These are phyloP conservation scores for Philhelius pedissequus DNA, from an alignment of 2,888 invertebrate genomes.

Conservation along the genomic window DNA sequence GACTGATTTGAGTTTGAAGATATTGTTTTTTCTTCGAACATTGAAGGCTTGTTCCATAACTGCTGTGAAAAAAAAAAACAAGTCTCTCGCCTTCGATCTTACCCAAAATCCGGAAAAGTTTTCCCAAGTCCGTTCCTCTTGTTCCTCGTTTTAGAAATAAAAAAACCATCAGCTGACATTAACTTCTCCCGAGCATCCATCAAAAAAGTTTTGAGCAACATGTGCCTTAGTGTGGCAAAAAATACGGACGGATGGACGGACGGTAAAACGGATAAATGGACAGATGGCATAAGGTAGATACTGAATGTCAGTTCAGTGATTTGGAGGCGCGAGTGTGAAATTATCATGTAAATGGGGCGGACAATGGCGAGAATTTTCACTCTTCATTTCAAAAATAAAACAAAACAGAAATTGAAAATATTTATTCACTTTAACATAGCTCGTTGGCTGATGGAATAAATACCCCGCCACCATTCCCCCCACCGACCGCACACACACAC, in stretches of 20 bases:
- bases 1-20: not conserved
- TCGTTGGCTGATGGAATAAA: not conserved
- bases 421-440: not conserved
- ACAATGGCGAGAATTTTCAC: constrained; percentile 9
- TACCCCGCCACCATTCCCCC: too few species aligned
- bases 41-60: not conserved
- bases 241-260: not conserved
- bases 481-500: too few species aligned
- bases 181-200: constrained; percentile 49
- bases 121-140: not conserved
- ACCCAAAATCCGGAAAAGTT: not conserved
- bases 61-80: not conserved
- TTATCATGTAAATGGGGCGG: constrained; percentile 38
- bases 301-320: constrained; percentile 7
- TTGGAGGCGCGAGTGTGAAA: constrained; percentile 51
- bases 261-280: too few species aligned
- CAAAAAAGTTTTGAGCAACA: constrained; percentile 61
- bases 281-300: not conserved
- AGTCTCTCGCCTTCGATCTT: not conserved
- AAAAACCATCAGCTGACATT: constrained; percentile 33
- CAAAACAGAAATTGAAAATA: not conserved
- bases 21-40: not conserved
- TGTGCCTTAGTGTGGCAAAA: constrained; percentile 35
- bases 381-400: not conserved
- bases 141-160: not conserved